Evolutionary conservation across 2,113 vertebrate species (phyloP).

Genomic region (Meles meles): DNA sequence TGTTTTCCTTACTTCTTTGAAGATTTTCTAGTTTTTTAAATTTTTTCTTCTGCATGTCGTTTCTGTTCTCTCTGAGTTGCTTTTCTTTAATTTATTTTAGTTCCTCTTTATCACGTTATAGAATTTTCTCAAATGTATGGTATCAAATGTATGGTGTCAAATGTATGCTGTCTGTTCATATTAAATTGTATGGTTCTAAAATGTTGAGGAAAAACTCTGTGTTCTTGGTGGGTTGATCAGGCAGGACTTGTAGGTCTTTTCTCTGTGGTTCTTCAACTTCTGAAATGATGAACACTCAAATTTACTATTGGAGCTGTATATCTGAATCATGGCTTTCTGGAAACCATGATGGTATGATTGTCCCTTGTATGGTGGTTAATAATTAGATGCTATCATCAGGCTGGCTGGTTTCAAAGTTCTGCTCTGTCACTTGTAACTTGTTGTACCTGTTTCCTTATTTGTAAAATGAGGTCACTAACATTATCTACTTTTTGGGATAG

Average conservation of each 20-base stretch:
- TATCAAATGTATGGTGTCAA: not conserved
- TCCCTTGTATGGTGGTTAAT: not conserved
- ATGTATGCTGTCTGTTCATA: not conserved
- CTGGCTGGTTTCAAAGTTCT: not conserved
- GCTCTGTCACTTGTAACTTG: not conserved
- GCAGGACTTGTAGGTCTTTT: not conserved
- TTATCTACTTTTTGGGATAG: not conserved
- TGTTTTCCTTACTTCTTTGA: not conserved
- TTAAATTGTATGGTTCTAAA: not conserved
- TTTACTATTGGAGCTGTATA: not conserved
- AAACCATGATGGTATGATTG: not conserved
- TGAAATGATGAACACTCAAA: not conserved
- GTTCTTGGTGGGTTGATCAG: not conserved
- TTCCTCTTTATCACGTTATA: not conserved
- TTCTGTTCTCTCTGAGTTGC: not conserved
- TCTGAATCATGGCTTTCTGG: not conserved
- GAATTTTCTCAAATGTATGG: not conserved
- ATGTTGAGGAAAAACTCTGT: not conserved
- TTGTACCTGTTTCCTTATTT: not conserved
- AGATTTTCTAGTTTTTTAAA: not conserved
- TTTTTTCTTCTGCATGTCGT: not conserved
- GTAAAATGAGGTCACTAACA: not conserved
- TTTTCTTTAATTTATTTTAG: not conserved
- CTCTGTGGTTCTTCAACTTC: not conserved
- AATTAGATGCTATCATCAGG: not conserved